A percentile compares a stretch with the other conserved stretches of the same genome.
Evolutionary conservation across 2,888 invertebrate species (phyloP).

Genomic region (Lycophotia porphyrea): DNA sequence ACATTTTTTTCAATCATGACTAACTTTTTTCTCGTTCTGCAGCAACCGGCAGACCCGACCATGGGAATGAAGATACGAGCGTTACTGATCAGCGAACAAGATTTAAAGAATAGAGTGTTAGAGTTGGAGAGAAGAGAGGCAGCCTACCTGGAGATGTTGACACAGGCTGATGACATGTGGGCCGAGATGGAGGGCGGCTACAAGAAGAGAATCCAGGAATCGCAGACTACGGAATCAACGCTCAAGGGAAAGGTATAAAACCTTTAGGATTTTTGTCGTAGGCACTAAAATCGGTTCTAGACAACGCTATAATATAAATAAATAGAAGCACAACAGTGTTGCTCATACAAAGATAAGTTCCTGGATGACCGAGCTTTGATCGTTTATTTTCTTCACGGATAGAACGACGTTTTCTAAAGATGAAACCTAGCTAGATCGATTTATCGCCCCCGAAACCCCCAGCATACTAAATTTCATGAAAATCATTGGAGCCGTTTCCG

Average conservation of each 20-base stretch:
- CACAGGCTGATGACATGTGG: slow-evolving; percentile 93
- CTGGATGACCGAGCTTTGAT: too few species aligned
- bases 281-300: not conserved
- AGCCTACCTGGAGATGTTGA: slow-evolving; percentile 93
- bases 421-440: too few species aligned
- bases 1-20: not conserved
- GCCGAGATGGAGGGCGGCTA: slow-evolving; percentile 92
- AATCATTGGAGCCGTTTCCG: too few species aligned
- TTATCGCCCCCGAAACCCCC: too few species aligned
- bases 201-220: slow-evolving; percentile 90
- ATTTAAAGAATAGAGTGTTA: slow-evolving; percentile 91
- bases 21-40: slow-evolving; percentile 13
- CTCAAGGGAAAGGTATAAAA: slow-evolving; percentile 88
- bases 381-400: too few species aligned
- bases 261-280: not conserved
- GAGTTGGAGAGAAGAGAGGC: slow-evolving; percentile 92
- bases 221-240: slow-evolving; percentile 83
- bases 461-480: too few species aligned
- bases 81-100: slow-evolving; percentile 89
- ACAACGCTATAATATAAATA: not conserved
- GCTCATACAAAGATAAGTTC: too few species aligned
- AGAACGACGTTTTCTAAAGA: too few species aligned
- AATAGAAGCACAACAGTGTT: not conserved
- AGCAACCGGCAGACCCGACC: slow-evolving; percentile 78
- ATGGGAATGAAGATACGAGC: slow-evolving; percentile 78